phyloP scores from a whole-genome alignment of 2,888 invertebrate genomes.

The Dryococelus australis region DNA sequence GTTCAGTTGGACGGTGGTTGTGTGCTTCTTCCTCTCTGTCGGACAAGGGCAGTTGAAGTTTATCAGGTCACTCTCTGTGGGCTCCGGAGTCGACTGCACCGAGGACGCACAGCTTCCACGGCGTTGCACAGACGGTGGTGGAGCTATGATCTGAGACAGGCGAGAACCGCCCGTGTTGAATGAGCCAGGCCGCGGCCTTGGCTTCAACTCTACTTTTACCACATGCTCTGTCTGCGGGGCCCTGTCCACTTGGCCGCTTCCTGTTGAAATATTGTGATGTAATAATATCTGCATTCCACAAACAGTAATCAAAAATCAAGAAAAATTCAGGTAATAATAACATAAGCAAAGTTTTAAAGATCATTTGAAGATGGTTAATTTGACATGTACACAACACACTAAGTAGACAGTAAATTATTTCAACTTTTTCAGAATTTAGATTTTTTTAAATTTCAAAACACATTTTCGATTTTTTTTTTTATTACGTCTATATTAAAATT shows the following conservation, averaged over 20 bases:
- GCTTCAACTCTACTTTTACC: conserved; percentile 53
- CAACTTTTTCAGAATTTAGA: too few species aligned
- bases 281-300: too few species aligned
- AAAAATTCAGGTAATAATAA: too few species aligned
- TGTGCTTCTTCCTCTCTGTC: conserved; percentile 35
- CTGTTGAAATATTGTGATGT: not conserved
- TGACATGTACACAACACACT: too few species aligned
- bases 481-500: too few species aligned
- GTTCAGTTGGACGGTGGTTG: not conserved
- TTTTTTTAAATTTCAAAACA: too few species aligned
- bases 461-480: too few species aligned
- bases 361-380: too few species aligned
- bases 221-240: not conserved
- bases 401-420: too few species aligned
- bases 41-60: conserved; percentile 43
- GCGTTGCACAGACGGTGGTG: conserved; percentile 50
- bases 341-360: too few species aligned
- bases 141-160: conserved; percentile 51
- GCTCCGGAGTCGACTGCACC: conserved; percentile 34
- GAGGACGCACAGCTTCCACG: conserved; percentile 49
- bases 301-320: too few species aligned
- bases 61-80: conserved; percentile 41
- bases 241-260: not conserved
- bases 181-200: conserved; percentile 67
- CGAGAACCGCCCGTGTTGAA: conserved; percentile 57